Evolutionary conservation across 2,797 vertebrate genomes (phyloP).

Genomic region (Chiroxiphia lanceolata): DNA sequence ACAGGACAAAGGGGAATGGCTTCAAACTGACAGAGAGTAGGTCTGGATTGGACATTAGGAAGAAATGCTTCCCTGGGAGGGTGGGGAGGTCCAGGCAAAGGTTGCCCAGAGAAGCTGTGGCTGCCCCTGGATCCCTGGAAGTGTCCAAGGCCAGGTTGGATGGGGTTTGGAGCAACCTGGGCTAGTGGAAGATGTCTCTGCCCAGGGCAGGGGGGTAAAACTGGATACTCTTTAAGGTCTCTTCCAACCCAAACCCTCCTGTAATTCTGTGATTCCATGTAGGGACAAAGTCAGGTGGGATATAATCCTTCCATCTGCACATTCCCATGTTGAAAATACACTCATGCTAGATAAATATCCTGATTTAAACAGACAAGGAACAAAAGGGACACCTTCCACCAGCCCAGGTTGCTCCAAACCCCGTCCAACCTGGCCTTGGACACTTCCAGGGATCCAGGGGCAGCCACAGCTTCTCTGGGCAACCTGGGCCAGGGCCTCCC

Average conservation of each 20-base stretch:
- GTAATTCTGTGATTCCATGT: fast-evolving
- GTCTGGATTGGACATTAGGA: neutral
- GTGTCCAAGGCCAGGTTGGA: neutral
- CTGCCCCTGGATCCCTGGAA: neutral
- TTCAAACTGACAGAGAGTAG: neutral
- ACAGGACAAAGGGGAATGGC: neutral
- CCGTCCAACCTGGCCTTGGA: fast-evolving
- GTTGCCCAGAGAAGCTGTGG: neutral
- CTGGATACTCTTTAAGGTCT: neutral
- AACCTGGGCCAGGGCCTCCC: neutral
- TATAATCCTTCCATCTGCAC: neutral
- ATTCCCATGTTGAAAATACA: neutral
- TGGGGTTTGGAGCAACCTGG: neutral
- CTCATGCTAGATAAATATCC: neutral
- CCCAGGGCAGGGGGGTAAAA: neutral
- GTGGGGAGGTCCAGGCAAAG: neutral
- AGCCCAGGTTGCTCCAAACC: neutral
- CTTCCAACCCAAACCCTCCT: neutral
- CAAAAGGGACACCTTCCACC: neutral
- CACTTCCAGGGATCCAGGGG: neutral
- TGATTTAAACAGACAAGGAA: neutral
- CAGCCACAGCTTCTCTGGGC: neutral
- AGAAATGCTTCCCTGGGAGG: neutral
- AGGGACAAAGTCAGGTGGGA: neutral
- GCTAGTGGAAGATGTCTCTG: neutral